phyloP scores from a whole-genome alignment of 2,888 invertebrate species.

The Rhamnusium bicolor region DNA sequence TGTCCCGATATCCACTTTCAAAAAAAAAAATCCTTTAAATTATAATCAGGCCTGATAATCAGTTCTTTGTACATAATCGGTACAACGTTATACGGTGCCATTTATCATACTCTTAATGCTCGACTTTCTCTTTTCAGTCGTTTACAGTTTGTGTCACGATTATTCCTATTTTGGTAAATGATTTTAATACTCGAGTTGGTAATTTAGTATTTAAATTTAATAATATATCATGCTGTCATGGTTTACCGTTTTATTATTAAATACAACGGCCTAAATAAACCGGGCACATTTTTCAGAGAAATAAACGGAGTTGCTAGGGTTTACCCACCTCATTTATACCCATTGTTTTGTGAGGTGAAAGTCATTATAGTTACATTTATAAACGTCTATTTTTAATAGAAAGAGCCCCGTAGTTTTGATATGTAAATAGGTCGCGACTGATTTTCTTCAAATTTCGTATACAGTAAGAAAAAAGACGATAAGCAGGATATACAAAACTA shows the following conservation, averaged over 20 bases:
- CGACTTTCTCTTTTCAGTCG: neutral
- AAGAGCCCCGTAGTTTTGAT: too few species aligned
- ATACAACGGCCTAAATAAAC: neutral
- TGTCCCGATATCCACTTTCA: neutral
- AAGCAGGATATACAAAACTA: too few species aligned
- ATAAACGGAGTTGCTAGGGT: too few species aligned
- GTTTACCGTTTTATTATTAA: neutral
- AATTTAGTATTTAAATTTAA: neutral
- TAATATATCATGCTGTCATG: neutral
- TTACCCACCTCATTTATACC: too few species aligned
- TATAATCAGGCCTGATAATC: neutral
- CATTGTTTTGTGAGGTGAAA: too few species aligned
- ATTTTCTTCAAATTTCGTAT: too few species aligned
- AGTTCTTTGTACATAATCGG: neutral
- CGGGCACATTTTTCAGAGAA: neutral
- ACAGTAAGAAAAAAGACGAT: too few species aligned
- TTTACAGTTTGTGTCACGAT: neutral
- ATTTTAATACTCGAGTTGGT: neutral
- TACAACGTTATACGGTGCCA: neutral
- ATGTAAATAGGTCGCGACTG: too few species aligned
- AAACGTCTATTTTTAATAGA: too few species aligned
- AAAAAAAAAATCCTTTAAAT: neutral
- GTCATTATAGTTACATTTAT: too few species aligned
- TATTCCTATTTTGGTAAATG: slow-evolving; percentile 1
- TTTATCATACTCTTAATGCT: neutral